Base-by-base conservation (phyloP, 2,113 vertebrate species). In the Eclectus roratus region DNA sequence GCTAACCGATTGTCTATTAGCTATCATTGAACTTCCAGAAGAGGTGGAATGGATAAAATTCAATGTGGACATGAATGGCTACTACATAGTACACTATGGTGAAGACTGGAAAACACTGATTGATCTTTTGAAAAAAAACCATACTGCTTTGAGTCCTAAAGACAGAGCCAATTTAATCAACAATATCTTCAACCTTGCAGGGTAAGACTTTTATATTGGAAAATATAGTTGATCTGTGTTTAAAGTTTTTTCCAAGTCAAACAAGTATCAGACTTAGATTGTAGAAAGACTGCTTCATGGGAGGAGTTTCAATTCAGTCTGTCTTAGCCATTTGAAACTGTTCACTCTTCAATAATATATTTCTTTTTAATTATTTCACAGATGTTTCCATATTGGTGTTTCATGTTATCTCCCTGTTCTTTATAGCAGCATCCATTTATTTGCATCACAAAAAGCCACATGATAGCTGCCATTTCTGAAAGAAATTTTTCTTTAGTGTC, bases 161-260 rank as follows among this genome's bases (percentile, higher is more conserved):
- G 99, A 99, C 96, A 98, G 99, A 91, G 98, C 99, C 12, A 98
- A 97, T 63, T 98, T 99, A 72, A 99, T 99, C 97, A 99, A 99
- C 95, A 98, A 98, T 97, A 98, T 99, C 83, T 99, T 99, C 97
- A 98, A 93, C 70, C 98, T 99, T 94, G 99, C 98, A 94, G 97
- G 98, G 99, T 99, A 98, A 31, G 94, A 80, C 23, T 93, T 90
- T 20, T 21, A 0, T 71, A 46, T 23, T 52, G n/a, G 49, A 61
- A 80, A 70, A 52, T 3, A 1, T 39, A 52, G 17, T 55, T 72
- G 35, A 44, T 47, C 20, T 2, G 0, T 66, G 19, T 72, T 81
- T 43, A 18, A 39, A 55, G 8, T 13, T 79, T 89, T 55, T 60
- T 33, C 25, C 20, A 65, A 52, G 9, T 81, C 14, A 80, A 39